Evolutionary conservation across 2,888 invertebrate genomes (phyloP).

Genomic region (Arrhopalites spinosus): DNA sequence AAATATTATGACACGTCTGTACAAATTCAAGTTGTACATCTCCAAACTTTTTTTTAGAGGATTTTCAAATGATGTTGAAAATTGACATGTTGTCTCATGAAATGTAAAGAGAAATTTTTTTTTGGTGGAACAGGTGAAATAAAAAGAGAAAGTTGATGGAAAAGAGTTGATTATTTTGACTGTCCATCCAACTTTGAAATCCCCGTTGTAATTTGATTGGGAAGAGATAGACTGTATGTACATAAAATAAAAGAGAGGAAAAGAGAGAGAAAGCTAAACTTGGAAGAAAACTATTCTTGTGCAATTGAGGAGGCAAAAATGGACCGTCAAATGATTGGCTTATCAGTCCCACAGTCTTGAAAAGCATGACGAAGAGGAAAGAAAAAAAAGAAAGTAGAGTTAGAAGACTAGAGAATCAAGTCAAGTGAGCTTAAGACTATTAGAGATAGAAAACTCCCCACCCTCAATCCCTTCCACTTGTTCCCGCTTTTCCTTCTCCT

Average conservation of each 20-base stretch:
- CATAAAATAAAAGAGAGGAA: background rate
- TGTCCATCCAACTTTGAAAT: background rate
- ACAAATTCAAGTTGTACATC: too few relatives aligned
- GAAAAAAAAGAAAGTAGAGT: background rate
- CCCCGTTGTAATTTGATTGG: conserved; percentile 20
- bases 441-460: background rate
- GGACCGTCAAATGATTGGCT: conserved; percentile 24
- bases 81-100: too few relatives aligned
- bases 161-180: background rate
- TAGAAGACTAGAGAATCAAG: background rate
- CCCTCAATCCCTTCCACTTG: background rate
- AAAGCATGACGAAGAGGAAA: background rate
- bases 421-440: too few relatives aligned
- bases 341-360: background rate
- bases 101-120: too few relatives aligned
- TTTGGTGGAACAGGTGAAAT: too few relatives aligned
- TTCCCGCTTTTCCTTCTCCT: background rate
- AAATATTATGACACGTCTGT: too few relatives aligned
- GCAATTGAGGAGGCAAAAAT: conserved; percentile 23
- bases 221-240: background rate
- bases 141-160: background rate
- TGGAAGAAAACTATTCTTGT: background rate
- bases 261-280: background rate
- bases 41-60: too few relatives aligned
- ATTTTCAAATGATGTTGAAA: too few relatives aligned